These are phyloP conservation scores for Drepana arcuata DNA, from an alignment of 1,140 invertebrate species.

Conservation along the genomic window DNA sequence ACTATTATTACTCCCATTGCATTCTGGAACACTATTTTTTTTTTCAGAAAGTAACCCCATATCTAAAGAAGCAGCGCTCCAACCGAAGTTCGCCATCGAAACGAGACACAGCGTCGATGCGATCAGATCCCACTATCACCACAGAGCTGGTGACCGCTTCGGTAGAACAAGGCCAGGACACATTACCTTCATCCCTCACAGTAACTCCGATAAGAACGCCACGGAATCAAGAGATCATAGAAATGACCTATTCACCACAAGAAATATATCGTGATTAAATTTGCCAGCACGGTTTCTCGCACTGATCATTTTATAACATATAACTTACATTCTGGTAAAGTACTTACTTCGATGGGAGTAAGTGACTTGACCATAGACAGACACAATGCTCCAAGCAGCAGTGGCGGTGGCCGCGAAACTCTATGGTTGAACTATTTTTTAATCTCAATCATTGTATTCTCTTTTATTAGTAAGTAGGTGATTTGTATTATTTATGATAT, in stretches of 20 bases:
- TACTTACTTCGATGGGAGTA: too few relatives aligned
- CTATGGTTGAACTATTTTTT: too few relatives aligned
- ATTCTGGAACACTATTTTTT: not conserved
- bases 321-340: too few relatives aligned
- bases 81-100: slow-evolving; percentile 29
- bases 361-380: too few relatives aligned
- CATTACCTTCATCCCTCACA: slow-evolving; percentile 35
- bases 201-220: slow-evolving; percentile 26
- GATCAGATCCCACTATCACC: slow-evolving; percentile 46
- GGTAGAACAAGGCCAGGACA: slow-evolving; percentile 40
- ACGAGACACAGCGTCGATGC: slow-evolving; percentile 32
- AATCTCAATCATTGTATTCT: too few relatives aligned
- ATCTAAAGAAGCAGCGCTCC: slow-evolving; percentile 20
- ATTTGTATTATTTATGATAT: too few relatives aligned
- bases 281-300: too few relatives aligned
- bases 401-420: too few relatives aligned
- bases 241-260: slow-evolving; percentile 12
- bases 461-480: too few relatives aligned
- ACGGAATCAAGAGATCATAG: slow-evolving; percentile 8
- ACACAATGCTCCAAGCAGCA: too few relatives aligned
- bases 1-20: not conserved
- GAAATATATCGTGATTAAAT: too few relatives aligned
- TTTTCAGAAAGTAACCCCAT: slow-evolving; percentile 47
- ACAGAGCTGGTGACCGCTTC: slow-evolving; percentile 51
- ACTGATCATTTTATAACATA: too few relatives aligned